These are phyloP conservation scores for Drosophila leontia DNA, from an alignment of 1,140 invertebrate genomes.

Conservation along the genomic window DNA sequence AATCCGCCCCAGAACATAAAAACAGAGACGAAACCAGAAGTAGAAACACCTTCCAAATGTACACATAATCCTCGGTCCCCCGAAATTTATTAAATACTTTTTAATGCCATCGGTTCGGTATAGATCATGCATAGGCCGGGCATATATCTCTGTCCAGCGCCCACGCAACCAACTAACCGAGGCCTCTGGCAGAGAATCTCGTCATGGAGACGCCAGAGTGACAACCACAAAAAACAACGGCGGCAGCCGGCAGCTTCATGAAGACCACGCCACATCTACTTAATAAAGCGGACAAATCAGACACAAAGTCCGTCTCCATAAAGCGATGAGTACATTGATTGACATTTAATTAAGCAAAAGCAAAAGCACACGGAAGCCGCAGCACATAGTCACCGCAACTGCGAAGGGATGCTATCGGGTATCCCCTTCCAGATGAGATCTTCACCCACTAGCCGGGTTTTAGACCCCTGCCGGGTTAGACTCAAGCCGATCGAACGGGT, in stretches of 20 bases:
- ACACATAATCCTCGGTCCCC: slow-evolving; percentile 67
- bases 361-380: slow-evolving; percentile 79
- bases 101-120: slow-evolving; percentile 62
- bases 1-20: slow-evolving; percentile 42
- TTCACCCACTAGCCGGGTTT: slow-evolving; percentile 60
- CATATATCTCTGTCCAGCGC: slow-evolving; percentile 67
- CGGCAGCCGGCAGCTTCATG: slow-evolving; percentile 16
- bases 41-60: slow-evolving; percentile 46
- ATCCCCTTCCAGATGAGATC: slow-evolving; percentile 14
- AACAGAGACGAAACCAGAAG: slow-evolving; percentile 25
- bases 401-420: slow-evolving; percentile 7
- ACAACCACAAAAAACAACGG: slow-evolving; percentile 24
- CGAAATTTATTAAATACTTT: slow-evolving; percentile 79
- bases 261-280: slow-evolving; percentile 59
- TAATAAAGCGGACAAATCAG: slow-evolving; percentile 78
- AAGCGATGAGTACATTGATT: slow-evolving; percentile 62
- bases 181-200: slow-evolving; percentile 42
- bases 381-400: slow-evolving; percentile 32
- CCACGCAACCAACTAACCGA: slow-evolving; percentile 59
- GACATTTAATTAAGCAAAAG: slow-evolving; percentile 81
- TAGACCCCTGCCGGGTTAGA: slow-evolving; percentile 38
- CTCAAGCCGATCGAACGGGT: slow-evolving; percentile 61
- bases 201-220: slow-evolving; percentile 54
- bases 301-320: slow-evolving; percentile 58
- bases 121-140: slow-evolving; percentile 39